These are phyloP conservation scores for Pyrrhia umbra DNA, from an alignment of 2,888 invertebrate genomes.

Conservation along the genomic window DNA sequence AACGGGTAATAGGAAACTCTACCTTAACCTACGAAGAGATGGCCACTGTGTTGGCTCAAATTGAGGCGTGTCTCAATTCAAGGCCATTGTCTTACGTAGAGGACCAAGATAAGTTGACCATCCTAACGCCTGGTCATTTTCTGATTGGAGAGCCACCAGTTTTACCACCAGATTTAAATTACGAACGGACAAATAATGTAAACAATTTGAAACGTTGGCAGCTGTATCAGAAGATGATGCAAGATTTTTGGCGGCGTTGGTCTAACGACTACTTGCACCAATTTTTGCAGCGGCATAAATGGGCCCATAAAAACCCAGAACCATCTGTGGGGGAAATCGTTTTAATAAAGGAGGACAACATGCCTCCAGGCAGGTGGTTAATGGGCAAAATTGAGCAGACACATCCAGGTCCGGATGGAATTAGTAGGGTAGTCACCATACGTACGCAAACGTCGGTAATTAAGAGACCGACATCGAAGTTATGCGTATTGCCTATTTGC, in stretches of 20 bases:
- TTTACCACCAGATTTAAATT: background rate
- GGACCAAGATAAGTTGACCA: background rate
- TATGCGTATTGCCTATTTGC: too few relatives aligned
- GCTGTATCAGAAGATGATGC: background rate
- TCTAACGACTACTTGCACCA: background rate
- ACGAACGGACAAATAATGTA: background rate
- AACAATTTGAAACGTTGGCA: background rate
- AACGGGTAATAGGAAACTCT: too few relatives aligned
- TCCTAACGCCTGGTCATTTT: slow-evolving; percentile 5
- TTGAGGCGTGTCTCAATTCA: too few relatives aligned
- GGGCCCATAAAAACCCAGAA: background rate
- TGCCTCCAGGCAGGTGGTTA: background rate
- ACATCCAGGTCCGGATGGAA: background rate
- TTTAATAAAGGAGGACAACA: background rate
- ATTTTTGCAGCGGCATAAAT: background rate
- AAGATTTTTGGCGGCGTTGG: slow-evolving; percentile 4
- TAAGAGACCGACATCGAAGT: background rate
- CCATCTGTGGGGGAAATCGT: background rate
- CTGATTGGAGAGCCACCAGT: slow-evolving; percentile 1
- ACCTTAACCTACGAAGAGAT: too few relatives aligned
- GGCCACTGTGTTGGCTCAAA: too few relatives aligned
- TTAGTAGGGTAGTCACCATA: background rate
- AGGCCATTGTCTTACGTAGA: too few relatives aligned
- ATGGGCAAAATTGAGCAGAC: background rate
- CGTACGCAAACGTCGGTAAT: background rate